These are phyloP conservation scores for Protodeltote pygarga DNA, from an alignment of 2,888 invertebrate species.

Conservation along the genomic window DNA sequence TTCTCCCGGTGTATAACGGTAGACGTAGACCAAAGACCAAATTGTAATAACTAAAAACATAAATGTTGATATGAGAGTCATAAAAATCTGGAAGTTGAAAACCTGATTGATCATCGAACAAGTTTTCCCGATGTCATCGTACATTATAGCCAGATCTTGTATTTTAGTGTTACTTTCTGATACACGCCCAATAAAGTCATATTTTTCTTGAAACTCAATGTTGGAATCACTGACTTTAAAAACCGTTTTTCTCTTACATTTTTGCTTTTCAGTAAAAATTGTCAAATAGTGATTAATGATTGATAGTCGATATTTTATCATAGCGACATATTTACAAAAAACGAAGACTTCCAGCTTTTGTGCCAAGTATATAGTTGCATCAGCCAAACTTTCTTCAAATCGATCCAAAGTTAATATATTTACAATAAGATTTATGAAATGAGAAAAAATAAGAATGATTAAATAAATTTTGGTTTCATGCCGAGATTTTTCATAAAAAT, in stretches of 20 bases:
- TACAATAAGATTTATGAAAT: slow-evolving; percentile 32
- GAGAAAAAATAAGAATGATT: slow-evolving; percentile 31
- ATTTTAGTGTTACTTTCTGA: slow-evolving; percentile 58
- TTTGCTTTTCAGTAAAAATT: slow-evolving; percentile 54
- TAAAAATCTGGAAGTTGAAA: slow-evolving; percentile 69
- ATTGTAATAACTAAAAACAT: slow-evolving; percentile 61
- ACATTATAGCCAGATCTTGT: slow-evolving; percentile 59
- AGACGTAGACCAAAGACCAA: slow-evolving; percentile 60
- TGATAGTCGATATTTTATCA: slow-evolving; percentile 55
- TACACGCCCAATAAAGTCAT: slow-evolving; percentile 53
- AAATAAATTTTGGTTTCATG: no score
- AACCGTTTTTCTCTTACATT: slow-evolving; percentile 39
- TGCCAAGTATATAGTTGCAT: slow-evolving; percentile 44
- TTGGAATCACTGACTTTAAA: slow-evolving; percentile 50
- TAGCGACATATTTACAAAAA: slow-evolving; percentile 57
- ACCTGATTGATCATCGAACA: slow-evolving; percentile 59
- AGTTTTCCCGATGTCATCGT: slow-evolving; percentile 61
- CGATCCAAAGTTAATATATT: slow-evolving; percentile 17
- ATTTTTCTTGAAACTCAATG: slow-evolving; percentile 24
- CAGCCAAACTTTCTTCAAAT: not conserved
- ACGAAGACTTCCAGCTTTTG: slow-evolving; percentile 61
- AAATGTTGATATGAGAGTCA: slow-evolving; percentile 64
- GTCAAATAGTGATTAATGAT: slow-evolving; percentile 59
- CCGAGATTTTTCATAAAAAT: slow-evolving; percentile 51
- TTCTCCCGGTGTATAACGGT: slow-evolving; percentile 42